Evolutionary conservation across 35 echinoderm and acorn worm species (phyloP).

Genomic region (Stichopus chloronotus): DNA sequence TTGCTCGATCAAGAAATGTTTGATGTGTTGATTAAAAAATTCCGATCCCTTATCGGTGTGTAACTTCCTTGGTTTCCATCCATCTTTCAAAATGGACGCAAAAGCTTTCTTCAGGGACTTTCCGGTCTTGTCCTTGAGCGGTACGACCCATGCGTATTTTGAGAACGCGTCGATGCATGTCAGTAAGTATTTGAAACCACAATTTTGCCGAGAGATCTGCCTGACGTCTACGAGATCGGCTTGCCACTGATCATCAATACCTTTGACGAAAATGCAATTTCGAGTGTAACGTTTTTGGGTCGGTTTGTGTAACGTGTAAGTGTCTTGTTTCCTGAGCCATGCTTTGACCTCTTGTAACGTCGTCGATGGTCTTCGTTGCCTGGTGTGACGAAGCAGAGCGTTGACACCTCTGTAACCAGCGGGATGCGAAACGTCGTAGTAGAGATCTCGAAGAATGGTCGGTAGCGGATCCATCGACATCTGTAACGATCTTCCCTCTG

Average conservation of each 20-base stretch:
- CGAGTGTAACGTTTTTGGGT: conserved; percentile 3
- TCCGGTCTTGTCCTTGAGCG: conserved; percentile 46
- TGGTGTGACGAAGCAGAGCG: background rate
- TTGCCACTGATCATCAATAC: conserved; percentile 73
- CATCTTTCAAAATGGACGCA: conserved; percentile 23
- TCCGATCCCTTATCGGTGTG: conserved; percentile 68
- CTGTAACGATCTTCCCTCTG: background rate
- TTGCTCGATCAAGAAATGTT: conserved; percentile 14
- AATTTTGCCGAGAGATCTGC: background rate
- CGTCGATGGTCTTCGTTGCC: background rate
- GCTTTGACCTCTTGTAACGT: background rate
- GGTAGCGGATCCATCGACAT: background rate
- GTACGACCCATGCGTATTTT: conserved; percentile 67
- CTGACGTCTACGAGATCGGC: conserved; percentile 64
- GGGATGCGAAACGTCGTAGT: conserved; percentile 23
- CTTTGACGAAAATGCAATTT: conserved; percentile 58
- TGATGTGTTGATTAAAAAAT: conserved; percentile 53
- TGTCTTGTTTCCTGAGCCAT: conserved; percentile 63
- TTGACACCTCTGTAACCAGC: background rate
- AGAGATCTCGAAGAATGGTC: background rate
- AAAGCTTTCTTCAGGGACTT: conserved; percentile 21
- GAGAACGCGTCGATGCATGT: conserved; percentile 68
- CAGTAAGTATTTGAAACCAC: conserved; percentile 60
- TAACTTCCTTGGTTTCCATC: conserved; percentile 42
- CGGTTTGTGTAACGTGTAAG: conserved; percentile 70